Percentiles rank a stretch among this genome's conserved stretches.
Conservation (phyloP, 2,113 vertebrate species). For the Anarrhichthys ocellatus region DNA sequence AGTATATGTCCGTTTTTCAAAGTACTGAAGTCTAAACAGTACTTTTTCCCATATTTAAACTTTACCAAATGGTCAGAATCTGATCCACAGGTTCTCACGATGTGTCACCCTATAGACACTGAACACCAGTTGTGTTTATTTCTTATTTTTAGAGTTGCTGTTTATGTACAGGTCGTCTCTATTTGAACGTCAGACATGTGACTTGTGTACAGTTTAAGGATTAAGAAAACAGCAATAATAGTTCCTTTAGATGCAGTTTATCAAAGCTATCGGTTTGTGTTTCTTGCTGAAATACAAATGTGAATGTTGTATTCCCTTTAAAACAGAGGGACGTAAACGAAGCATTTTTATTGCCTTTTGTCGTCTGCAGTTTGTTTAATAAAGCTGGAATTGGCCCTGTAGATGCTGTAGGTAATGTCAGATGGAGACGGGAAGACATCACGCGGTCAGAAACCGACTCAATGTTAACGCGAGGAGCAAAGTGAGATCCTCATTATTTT, state of each 20-base stretch:
- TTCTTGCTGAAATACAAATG: conserved; percentile 54
- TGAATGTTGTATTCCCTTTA: conserved; percentile 61
- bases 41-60: conserved; percentile 38
- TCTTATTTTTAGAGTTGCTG: conserved; percentile 23
- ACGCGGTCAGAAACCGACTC: background rate
- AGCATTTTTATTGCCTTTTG: conserved; percentile 40
- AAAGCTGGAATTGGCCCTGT: conserved; percentile 42
- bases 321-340: conserved; percentile 35
- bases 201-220: conserved; percentile 51
- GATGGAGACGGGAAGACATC: background rate
- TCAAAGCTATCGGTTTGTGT: conserved; percentile 47
- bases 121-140: background rate
- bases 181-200: conserved; percentile 42
- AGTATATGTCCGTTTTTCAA: conserved; percentile 27
- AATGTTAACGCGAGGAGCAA: background rate
- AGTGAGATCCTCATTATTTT: background rate
- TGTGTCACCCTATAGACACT: background rate
- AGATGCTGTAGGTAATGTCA: conserved; percentile 20
- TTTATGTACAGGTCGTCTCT: conserved; percentile 4
- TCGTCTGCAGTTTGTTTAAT: conserved; percentile 24
- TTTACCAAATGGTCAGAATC: conserved; percentile 43
- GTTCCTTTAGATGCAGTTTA: conserved; percentile 30
- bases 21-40: conserved; percentile 35
- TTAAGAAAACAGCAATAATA: conserved; percentile 71
- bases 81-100: conserved; percentile 3